These are phyloP conservation scores for Butorides virescens DNA, from an alignment of 2,113 vertebrate species.

Conservation along the genomic window DNA sequence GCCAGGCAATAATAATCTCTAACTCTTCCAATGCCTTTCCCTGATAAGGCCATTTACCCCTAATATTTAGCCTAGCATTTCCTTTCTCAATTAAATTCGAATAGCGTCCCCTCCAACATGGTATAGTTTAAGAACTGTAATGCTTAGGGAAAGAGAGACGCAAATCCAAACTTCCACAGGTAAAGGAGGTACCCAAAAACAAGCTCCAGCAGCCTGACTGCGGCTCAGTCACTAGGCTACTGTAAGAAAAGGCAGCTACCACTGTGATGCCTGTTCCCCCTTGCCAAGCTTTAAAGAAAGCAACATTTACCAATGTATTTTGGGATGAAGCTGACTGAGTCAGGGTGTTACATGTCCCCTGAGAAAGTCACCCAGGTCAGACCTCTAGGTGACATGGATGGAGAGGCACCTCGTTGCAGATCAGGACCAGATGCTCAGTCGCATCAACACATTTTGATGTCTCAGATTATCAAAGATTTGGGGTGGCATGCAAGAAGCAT, in stretches of 20 bases:
- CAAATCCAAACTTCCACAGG: not conserved
- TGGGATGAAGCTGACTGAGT: not conserved
- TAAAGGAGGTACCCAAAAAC: not conserved
- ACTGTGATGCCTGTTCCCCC: not conserved
- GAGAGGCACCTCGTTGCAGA: not conserved
- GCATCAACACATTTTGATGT: not conserved
- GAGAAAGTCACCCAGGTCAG: not conserved
- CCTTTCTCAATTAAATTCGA: not conserved
- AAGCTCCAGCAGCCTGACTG: not conserved
- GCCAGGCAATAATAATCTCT: not conserved
- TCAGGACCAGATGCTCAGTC: not conserved
- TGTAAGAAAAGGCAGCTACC: not conserved
- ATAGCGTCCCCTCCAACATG: not conserved
- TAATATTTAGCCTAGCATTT: not conserved
- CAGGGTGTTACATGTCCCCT: not conserved
- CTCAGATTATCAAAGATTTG: not conserved
- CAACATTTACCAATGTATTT: not conserved
- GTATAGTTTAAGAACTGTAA: not conserved
- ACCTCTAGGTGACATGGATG: accelerated
- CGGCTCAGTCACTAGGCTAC: not conserved
- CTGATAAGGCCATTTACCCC: not conserved
- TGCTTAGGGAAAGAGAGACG: not conserved
- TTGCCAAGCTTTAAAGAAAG: not conserved
- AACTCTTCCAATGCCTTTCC: not conserved
- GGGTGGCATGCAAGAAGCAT: not conserved